These are phyloP conservation scores for Sycophila sp. DNA, from an alignment of 1,140 invertebrate genomes.

Conservation along the genomic window DNA sequence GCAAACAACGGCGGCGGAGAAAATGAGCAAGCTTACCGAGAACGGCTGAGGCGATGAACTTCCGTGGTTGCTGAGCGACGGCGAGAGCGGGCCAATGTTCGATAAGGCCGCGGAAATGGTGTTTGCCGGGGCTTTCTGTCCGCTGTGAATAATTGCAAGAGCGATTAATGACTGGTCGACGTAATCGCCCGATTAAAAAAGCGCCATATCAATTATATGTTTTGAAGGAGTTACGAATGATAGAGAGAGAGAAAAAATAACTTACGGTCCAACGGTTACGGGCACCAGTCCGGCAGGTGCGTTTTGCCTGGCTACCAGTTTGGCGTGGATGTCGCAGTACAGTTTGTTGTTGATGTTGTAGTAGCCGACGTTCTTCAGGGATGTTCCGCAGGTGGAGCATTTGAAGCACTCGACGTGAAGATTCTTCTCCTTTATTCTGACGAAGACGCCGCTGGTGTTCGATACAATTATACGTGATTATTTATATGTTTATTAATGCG, in stretches of 20 bases:
- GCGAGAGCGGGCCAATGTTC: slow-evolving; percentile 68
- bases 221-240: neutral
- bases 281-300: slow-evolving; percentile 79
- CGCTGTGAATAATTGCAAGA: slow-evolving; percentile 60
- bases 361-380: slow-evolving; percentile 95
- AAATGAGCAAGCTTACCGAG: slow-evolving; percentile 54
- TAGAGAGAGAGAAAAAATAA: slow-evolving; percentile 45
- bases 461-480: neutral
- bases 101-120: slow-evolving; percentile 74
- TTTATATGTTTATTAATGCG: neutral
- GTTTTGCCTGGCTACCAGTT: slow-evolving; percentile 85
- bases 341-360: slow-evolving; percentile 96
- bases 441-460: slow-evolving; percentile 90
- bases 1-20: neutral
- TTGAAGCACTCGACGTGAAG: slow-evolving; percentile 97
- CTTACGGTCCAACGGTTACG: slow-evolving; percentile 84
- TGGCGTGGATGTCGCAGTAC: slow-evolving; percentile 96
- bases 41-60: slow-evolving; percentile 58
- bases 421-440: slow-evolving; percentile 95
- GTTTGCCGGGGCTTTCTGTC: slow-evolving; percentile 71
- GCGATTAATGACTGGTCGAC: neutral
- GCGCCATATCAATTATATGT: neutral
- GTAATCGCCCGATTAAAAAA: neutral
- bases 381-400: slow-evolving; percentile 93
- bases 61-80: slow-evolving; percentile 61